These are phyloP conservation scores for Hypsopygia costalis DNA, from an alignment of 2,888 invertebrate genomes.

Conservation along the genomic window DNA sequence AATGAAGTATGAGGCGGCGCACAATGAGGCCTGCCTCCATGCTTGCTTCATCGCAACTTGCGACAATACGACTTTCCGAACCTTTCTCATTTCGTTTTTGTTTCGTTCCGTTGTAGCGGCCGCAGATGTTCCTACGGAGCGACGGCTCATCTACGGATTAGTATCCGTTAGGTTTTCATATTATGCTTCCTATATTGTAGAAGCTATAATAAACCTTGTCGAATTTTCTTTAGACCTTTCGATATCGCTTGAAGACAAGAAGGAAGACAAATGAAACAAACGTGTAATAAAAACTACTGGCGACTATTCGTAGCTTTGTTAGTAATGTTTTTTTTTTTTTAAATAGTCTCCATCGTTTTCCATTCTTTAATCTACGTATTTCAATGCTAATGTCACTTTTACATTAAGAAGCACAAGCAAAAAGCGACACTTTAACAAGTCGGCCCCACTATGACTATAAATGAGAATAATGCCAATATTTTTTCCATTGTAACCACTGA, in stretches of 20 bases:
- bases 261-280: neutral
- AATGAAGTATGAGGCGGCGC: conserved; percentile 25
- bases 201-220: conserved; percentile 25
- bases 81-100: conserved; percentile 78
- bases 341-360: too few relatives aligned
- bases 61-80: conserved; percentile 68
- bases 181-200: conserved; percentile 57
- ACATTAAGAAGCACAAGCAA: too few relatives aligned
- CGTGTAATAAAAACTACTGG: too few relatives aligned
- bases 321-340: too few relatives aligned
- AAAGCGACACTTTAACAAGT: too few relatives aligned
- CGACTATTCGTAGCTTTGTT: too few relatives aligned
- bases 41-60: conserved; percentile 56
- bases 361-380: too few relatives aligned
- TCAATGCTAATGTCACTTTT: too few relatives aligned
- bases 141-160: conserved; percentile 74
- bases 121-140: conserved; percentile 67
- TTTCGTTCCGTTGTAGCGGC: conserved; percentile 56
- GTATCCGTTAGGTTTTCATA: conserved; percentile 67
- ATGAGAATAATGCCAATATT: too few relatives aligned
- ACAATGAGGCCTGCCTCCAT: conserved; percentile 26
- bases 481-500: too few relatives aligned
- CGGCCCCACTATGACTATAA: too few relatives aligned
- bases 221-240: conserved; percentile 25
- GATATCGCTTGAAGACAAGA: neutral